Evolutionary conservation across 2,797 vertebrate species (phyloP).

Genomic region (Antennarius maculatus): DNA sequence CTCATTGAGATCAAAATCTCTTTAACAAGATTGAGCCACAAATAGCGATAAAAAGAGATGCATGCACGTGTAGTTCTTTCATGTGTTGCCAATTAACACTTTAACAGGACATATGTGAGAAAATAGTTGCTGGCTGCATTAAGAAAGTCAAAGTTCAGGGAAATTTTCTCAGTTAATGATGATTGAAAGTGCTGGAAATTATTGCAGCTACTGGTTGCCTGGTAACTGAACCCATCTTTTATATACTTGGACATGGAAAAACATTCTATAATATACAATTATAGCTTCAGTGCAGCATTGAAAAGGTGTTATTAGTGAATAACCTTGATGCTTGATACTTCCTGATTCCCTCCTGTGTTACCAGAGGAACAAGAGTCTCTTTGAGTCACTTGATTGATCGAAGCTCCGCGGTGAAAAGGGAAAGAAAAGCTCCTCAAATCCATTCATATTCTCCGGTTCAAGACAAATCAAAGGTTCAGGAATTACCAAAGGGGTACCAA

Average conservation of each 20-base stretch:
- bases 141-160: conserved; percentile 34
- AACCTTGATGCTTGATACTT: conserved; percentile 1
- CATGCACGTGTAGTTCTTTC: not conserved
- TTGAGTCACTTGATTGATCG: conserved; percentile 28
- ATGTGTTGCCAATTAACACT: conserved; percentile 39
- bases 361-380: conserved; percentile 11
- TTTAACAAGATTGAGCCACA: conserved; percentile 8
- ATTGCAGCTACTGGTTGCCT: not conserved
- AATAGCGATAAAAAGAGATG: conserved; percentile 15
- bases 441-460: conserved; percentile 35
- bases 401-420: conserved; percentile 25
- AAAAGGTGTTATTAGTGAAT: not conserved
- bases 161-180: conserved; percentile 13
- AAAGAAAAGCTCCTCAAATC: conserved; percentile 50
- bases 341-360: conserved; percentile 3
- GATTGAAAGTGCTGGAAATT: conserved; percentile 17
- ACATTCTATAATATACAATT: conserved; percentile 2
- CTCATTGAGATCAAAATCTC: conserved; percentile 28
- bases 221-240: conserved; percentile 5
- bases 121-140: conserved; percentile 8
- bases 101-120: conserved; percentile 19
- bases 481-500: conserved; percentile 44
- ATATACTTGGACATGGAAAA: conserved; percentile 7
- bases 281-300: conserved; percentile 1
- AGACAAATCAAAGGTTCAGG: conserved; percentile 51